phyloP scores from a whole-genome alignment of 2,797 vertebrate species.

The Sciurus carolinensis region DNA sequence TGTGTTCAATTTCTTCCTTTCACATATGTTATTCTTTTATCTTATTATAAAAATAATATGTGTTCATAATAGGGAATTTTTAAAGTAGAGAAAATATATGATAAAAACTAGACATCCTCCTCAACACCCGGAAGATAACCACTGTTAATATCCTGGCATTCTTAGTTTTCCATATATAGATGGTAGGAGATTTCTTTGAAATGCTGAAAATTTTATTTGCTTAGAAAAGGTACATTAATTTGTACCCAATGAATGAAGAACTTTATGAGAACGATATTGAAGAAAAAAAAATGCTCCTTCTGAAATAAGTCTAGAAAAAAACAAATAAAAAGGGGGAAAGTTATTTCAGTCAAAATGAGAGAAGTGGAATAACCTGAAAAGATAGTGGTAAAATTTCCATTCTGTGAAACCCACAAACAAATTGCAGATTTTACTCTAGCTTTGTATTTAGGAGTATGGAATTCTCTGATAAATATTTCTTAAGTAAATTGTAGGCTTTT shows the following conservation, averaged over 20 bases:
- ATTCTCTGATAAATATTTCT: not conserved
- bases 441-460: not conserved
- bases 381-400: not conserved
- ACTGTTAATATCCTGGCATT: not conserved
- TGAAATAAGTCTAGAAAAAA: conserved; percentile 22
- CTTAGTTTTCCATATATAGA: not conserved
- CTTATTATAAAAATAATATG: conserved; percentile 2
- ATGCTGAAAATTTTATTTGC: not conserved
- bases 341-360: not conserved
- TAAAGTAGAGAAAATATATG: not conserved
- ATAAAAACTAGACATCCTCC: not conserved
- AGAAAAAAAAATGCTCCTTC: not conserved
- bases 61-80: not conserved
- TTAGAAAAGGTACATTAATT: not conserved
- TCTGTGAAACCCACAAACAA: not conserved
- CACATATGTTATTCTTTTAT: not conserved
- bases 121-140: not conserved
- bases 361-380: not conserved
- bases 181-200: not conserved
- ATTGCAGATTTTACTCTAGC: not conserved
- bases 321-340: not conserved
- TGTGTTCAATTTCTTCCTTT: conserved; percentile 33
- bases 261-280: not conserved
- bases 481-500: not conserved
- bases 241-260: not conserved